Percentiles rank a stretch among this genome's conserved stretches.
phyloP scores from a whole-genome alignment of 2,797 vertebrate genomes.

The Macrochelys suwanniensis region DNA sequence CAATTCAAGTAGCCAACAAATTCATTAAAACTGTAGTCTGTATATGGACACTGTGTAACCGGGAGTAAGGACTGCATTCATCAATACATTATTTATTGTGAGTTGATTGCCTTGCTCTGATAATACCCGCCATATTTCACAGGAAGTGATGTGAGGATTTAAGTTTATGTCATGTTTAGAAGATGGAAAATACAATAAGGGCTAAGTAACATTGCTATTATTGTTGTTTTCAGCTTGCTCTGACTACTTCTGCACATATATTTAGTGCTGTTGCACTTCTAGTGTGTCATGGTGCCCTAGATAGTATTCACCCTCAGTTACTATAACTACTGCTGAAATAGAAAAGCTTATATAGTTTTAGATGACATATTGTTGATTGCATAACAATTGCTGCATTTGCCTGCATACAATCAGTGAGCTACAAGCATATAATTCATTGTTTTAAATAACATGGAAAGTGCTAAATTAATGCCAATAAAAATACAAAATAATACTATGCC shows the following conservation, averaged over 20 bases:
- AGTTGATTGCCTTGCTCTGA: background rate
- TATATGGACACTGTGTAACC: background rate
- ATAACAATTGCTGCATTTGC: background rate
- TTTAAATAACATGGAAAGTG: background rate
- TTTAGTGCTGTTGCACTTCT: background rate
- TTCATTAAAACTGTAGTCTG: background rate
- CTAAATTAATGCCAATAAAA: background rate
- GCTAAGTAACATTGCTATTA: background rate
- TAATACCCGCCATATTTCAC: fast-evolving
- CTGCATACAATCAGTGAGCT: background rate
- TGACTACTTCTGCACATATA: fast-evolving
- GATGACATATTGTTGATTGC: background rate
- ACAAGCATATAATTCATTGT: background rate
- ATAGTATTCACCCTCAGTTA: background rate
- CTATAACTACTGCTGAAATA: background rate
- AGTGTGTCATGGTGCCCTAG: fast-evolving
- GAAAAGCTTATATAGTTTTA: background rate
- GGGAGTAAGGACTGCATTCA: fast-evolving
- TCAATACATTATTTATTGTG: background rate
- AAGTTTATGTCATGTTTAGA: background rate
- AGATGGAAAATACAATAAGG: background rate
- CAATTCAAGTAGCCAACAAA: fast-evolving
- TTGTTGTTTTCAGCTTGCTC: background rate
- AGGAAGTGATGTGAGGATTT: background rate
- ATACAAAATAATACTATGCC: background rate